Conservation (phyloP, 1,140 invertebrate genomes). For the Pristionchus pacificus region DNA sequence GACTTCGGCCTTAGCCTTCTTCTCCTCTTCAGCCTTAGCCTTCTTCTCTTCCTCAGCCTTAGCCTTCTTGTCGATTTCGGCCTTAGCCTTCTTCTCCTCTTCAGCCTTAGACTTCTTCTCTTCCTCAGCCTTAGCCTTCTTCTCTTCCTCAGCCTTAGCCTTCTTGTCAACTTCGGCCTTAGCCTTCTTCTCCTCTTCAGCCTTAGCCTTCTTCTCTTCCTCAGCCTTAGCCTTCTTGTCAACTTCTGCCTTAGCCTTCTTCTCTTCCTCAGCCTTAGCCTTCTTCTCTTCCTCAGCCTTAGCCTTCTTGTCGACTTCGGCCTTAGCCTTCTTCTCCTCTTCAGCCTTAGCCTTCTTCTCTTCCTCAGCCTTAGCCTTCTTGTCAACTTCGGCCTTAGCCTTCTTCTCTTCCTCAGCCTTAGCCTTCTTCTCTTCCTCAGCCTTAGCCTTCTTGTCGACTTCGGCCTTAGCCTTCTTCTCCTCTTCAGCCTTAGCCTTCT, state of each 20-base stretch:
- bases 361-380: conserved; percentile 10
- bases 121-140: conserved; percentile 11
- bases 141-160: background rate
- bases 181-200: background rate
- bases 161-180: conserved; percentile 2
- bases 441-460: background rate
- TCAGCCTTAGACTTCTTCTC: conserved; percentile 1
- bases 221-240: conserved; percentile 12
- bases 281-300: conserved; percentile 12
- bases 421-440: background rate
- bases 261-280: conserved; percentile 15
- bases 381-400: background rate
- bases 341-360: background rate
- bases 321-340: background rate
- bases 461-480: background rate
- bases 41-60: conserved; percentile 12
- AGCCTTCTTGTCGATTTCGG: background rate
- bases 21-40: conserved; percentile 2
- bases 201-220: conserved; percentile 1
- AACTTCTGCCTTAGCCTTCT: conserved; percentile 4
- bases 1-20: too few species aligned
- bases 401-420: background rate
- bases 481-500: background rate
- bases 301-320: conserved; percentile 7
- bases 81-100: conserved; percentile 11